Conservation (phyloP, 2,113 vertebrate genomes). For the Siniperca chuatsi region DNA sequence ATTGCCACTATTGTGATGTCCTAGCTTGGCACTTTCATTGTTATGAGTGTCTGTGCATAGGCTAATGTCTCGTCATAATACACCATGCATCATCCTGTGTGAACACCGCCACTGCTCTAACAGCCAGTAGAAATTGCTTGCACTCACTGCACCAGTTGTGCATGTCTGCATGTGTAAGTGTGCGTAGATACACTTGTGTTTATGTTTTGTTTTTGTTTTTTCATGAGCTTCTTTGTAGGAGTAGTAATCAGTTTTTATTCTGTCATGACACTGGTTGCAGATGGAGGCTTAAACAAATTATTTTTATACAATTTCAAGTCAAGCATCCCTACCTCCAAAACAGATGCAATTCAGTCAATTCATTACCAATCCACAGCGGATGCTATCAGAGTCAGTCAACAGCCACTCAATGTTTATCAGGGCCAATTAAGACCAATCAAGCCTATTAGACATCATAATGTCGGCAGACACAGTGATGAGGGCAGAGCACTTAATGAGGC, state of each 20-base stretch:
- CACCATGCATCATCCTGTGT: conserved; percentile 66
- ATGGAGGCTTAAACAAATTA: conserved; percentile 43
- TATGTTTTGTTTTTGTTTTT: conserved; percentile 38
- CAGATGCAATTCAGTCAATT: conserved; percentile 74
- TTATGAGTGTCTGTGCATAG: conserved; percentile 72
- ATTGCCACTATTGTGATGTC: conserved; percentile 75
- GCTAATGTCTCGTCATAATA: conserved; percentile 72
- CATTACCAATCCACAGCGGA: conserved; percentile 74
- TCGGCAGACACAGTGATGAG: conserved; percentile 71
- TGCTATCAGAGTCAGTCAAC: conserved; percentile 80
- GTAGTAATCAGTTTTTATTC: conserved; percentile 1
- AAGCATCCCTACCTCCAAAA: conserved; percentile 63
- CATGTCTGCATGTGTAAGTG: neutral
- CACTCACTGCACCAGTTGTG: conserved; percentile 7
- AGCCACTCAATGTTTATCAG: conserved; percentile 83
- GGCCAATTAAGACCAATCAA: conserved; percentile 83
- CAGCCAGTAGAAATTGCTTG: conserved; percentile 34
- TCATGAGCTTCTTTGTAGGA: neutral
- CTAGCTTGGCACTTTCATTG: conserved; percentile 74
- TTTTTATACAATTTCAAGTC: conserved; percentile 51
- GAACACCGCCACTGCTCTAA: conserved; percentile 38
- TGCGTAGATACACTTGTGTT: neutral
- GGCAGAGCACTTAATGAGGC: conserved; percentile 69
- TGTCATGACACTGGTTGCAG: conserved; percentile 31
- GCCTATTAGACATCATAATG: conserved; percentile 79